phyloP scores from a whole-genome alignment of 2,888 invertebrate species.

The Digitonthophagus gazella region DNA sequence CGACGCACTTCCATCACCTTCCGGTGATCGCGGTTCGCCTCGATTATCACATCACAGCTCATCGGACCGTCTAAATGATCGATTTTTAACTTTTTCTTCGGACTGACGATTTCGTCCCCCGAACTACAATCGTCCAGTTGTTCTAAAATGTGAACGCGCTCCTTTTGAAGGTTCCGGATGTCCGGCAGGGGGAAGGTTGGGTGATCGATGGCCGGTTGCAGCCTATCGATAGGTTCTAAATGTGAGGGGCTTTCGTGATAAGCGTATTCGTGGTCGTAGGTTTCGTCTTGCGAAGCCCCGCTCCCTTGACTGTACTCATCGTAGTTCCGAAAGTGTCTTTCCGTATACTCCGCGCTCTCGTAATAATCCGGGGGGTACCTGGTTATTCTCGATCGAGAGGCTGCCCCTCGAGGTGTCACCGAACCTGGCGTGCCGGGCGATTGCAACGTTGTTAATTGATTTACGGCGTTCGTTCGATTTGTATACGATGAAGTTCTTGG shows the following conservation, averaged over 20 bases:
- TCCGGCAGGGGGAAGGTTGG: conserved; percentile 54
- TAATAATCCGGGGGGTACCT: conserved; percentile 49
- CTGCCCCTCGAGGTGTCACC: conserved; percentile 49
- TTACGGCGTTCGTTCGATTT: conserved; percentile 51
- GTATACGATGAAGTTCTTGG: conserved; percentile 59
- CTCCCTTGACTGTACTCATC: conserved; percentile 75
- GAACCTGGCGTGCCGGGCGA: conserved; percentile 56
- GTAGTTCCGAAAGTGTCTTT: conserved; percentile 61
- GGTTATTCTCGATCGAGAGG: conserved; percentile 52
- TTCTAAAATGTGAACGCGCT: conserved; percentile 67
- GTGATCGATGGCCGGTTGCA: conserved; percentile 34
- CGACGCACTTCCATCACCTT: conserved; percentile 56
- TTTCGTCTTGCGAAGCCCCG: conserved; percentile 65
- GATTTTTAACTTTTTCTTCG: conserved; percentile 66
- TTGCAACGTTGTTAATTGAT: conserved; percentile 53
- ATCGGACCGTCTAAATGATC: conserved; percentile 51
- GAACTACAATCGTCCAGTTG: conserved; percentile 70
- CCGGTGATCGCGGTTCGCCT: conserved; percentile 49
- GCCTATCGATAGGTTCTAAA: conserved; percentile 46
- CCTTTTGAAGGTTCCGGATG: conserved; percentile 68
- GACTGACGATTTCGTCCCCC: conserved; percentile 65
- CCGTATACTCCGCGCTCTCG: conserved; percentile 52
- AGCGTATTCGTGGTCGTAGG: conserved; percentile 49
- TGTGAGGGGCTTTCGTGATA: conserved; percentile 53
- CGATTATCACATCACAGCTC: conserved; percentile 48